Percentiles rank a stretch among this genome's conserved stretches.
Evolutionary conservation across 2,113 vertebrate species (phyloP).

Genomic region (Eolophus roseicapilla): DNA sequence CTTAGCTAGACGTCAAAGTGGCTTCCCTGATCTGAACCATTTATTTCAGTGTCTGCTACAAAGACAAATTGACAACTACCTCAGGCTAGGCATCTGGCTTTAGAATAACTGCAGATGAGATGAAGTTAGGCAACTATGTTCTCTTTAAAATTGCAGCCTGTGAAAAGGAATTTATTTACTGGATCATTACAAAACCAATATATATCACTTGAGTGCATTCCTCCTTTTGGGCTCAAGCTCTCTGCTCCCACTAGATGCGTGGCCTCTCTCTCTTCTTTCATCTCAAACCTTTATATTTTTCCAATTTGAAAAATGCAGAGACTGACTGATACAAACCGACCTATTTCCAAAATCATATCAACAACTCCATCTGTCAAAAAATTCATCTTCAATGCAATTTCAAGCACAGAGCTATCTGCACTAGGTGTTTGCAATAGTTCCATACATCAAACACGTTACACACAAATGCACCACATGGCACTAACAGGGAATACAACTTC

Average conservation of each 20-base stretch:
- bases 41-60: background rate
- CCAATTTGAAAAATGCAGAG: background rate
- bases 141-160: background rate
- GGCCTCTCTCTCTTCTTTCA: background rate
- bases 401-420: background rate
- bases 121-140: background rate
- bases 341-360: slow-evolving; percentile 45
- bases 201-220: background rate
- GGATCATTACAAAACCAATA: background rate
- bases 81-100: background rate
- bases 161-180: background rate
- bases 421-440: background rate
- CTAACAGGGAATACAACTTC: slow-evolving; percentile 1
- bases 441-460: background rate
- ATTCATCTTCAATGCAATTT: slow-evolving; percentile 13
- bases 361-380: slow-evolving; percentile 13
- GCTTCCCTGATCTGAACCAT: background rate
- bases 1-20: background rate
- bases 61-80: background rate
- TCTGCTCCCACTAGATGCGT: background rate
- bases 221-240: background rate
- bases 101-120: background rate
- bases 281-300: background rate
- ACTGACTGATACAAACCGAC: slow-evolving; percentile 3
- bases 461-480: background rate